Evolutionary conservation across 2,888 invertebrate genomes (phyloP).

Genomic region (Ypsolopha sequella): DNA sequence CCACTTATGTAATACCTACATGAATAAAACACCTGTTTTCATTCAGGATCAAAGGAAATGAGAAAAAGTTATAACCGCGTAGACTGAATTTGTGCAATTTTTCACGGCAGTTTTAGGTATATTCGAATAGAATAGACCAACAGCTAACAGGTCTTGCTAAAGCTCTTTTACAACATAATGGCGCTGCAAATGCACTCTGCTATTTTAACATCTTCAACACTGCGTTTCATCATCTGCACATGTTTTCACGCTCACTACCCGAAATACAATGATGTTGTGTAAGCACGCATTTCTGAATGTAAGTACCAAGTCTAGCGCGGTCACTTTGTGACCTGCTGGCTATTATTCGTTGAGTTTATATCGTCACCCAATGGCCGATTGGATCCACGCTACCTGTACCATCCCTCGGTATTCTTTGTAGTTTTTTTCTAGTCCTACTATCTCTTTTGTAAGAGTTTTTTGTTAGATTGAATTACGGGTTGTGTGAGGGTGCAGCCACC

Average conservation of each 20-base stretch:
- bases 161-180: too few relatives aligned
- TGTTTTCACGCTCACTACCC: not conserved
- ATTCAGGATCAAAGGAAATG: too few relatives aligned
- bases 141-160: too few relatives aligned
- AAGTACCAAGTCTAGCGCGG: not conserved
- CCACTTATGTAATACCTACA: too few relatives aligned
- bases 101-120: too few relatives aligned
- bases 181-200: too few relatives aligned
- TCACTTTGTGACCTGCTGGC: not conserved
- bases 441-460: slow-evolving; percentile 41
- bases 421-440: slow-evolving; percentile 28
- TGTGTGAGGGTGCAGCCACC: slow-evolving; percentile 51
- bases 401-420: slow-evolving; percentile 50
- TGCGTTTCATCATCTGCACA: not conserved
- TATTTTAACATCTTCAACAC: not conserved
- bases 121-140: too few relatives aligned
- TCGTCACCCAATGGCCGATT: not conserved
- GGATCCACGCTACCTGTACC: slow-evolving; percentile 54
- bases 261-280: not conserved
- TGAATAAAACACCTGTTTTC: too few relatives aligned
- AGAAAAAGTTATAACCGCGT: too few relatives aligned
- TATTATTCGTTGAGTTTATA: not conserved
- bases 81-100: too few relatives aligned
- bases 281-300: not conserved
- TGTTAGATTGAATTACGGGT: slow-evolving; percentile 57